These are phyloP conservation scores for Campoplex nolae DNA, from an alignment of 2,888 invertebrate species.

Conservation along the genomic window DNA sequence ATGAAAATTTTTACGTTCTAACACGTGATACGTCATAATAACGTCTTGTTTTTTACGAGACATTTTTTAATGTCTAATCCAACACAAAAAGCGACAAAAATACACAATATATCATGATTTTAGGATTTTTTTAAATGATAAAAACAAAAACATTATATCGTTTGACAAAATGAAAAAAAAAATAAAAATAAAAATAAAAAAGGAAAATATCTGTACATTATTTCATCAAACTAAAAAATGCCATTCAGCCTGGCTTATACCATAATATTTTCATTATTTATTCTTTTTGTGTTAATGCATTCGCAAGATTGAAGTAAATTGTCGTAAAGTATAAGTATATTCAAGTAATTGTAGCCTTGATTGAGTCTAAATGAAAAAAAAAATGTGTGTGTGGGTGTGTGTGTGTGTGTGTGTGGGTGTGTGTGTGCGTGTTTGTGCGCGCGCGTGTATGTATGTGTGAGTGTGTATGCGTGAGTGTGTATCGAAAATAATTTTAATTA, in stretches of 20 bases:
- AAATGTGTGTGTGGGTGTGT: constrained; percentile 54
- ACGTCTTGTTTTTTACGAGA: constrained; percentile 44
- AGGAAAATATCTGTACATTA: constrained; percentile 43
- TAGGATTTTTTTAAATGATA: not conserved
- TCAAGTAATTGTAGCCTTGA: constrained; percentile 83
- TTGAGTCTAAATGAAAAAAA: constrained; percentile 72
- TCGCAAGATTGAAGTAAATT: constrained; percentile 84
- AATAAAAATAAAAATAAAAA: no score
- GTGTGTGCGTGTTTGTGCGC: no score
- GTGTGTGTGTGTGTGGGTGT: constrained; percentile 22
- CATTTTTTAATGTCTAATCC: constrained; percentile 31
- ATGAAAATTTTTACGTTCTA: constrained; percentile 72
- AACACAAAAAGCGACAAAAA: not conserved
- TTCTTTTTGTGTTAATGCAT: constrained; percentile 83
- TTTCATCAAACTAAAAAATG: constrained; percentile 72
- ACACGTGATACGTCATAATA: constrained; percentile 32
- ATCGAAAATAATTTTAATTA: constrained; percentile 59
- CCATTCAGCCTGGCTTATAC: constrained; percentile 83
- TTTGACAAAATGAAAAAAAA: not conserved
- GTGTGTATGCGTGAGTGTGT: constrained; percentile 19
- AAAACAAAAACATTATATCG: constrained; percentile 31
- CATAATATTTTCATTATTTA: constrained; percentile 82
- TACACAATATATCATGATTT: constrained; percentile 15
- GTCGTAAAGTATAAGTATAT: constrained; percentile 84
- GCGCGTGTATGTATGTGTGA: constrained; percentile 20